A percentile compares a stretch with the other conserved stretches of the same genome.
phyloP scores from a whole-genome alignment of 2,113 vertebrate genomes.

The Apistogramma diplotaenia region DNA sequence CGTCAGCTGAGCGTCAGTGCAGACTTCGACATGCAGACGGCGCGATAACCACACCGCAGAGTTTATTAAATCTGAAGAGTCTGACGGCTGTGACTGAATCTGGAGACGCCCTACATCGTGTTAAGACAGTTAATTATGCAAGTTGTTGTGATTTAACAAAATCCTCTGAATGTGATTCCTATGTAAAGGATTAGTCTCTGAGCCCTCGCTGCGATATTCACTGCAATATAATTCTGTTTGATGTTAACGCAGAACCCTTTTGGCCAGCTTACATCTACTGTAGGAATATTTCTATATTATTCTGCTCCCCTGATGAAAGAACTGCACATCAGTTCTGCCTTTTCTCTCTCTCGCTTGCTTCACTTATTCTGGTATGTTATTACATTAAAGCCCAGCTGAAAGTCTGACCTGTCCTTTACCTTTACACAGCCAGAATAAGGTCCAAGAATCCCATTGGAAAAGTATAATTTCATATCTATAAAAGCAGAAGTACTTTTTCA shows the following conservation, averaged over 20 bases:
- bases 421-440: neutral
- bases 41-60: neutral
- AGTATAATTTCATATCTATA: neutral
- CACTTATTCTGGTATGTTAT: neutral
- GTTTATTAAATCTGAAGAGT: neutral
- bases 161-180: neutral
- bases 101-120: neutral
- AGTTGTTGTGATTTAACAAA: neutral
- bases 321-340: neutral
- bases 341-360: neutral
- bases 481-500: conserved; percentile 4
- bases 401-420: neutral
- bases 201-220: neutral
- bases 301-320: conserved; percentile 1
- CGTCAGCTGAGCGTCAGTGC: neutral
- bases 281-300: neutral
- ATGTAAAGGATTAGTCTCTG: neutral
- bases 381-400: neutral
- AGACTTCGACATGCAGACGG: neutral
- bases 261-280: neutral
- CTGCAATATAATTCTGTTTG: neutral
- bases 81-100: neutral
- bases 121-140: neutral
- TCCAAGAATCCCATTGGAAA: neutral
- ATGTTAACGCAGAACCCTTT: neutral